Evolutionary conservation across 1,140 invertebrate genomes (phyloP).

Genomic region (Metaphire vulgaris): DNA sequence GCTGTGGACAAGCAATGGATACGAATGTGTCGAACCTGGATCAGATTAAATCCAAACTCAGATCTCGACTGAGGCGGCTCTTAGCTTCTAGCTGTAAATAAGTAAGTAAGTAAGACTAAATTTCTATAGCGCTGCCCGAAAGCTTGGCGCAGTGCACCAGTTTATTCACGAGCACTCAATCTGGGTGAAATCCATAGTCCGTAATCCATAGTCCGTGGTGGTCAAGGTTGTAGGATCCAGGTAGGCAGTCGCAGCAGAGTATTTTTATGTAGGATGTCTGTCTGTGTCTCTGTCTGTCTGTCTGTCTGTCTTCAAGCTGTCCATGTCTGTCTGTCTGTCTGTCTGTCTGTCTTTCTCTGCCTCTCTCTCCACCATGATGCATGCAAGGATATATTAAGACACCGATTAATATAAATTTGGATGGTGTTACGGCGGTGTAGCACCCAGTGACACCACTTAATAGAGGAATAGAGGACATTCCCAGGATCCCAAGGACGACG

Average conservation of each 20-base stretch:
- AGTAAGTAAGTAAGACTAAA: too few relatives aligned
- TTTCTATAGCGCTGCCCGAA: too few relatives aligned
- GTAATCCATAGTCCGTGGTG: not conserved
- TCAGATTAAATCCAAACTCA: too few relatives aligned
- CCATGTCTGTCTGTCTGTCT: not conserved
- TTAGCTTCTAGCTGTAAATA: too few relatives aligned
- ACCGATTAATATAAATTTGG: not conserved
- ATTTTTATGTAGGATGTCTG: not conserved
- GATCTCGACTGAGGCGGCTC: too few relatives aligned
- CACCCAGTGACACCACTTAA: not conserved
- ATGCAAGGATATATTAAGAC: not conserved
- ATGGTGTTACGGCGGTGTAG: not conserved
- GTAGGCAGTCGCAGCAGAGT: not conserved
- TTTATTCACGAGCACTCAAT: too few relatives aligned
- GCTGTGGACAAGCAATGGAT: too few relatives aligned
- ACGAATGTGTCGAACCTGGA: too few relatives aligned
- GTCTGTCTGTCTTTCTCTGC: not conserved
- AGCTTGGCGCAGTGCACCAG: too few relatives aligned
- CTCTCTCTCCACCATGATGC: not conserved
- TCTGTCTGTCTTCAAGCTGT: not conserved
- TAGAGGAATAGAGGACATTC: not conserved
- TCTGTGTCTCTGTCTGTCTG: not conserved
- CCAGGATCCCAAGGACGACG: not conserved
- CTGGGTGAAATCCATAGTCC: not conserved
- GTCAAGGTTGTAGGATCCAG: not conserved